Conservation (phyloP, 2,888 invertebrate species). For the Palloptera scutellata region DNA sequence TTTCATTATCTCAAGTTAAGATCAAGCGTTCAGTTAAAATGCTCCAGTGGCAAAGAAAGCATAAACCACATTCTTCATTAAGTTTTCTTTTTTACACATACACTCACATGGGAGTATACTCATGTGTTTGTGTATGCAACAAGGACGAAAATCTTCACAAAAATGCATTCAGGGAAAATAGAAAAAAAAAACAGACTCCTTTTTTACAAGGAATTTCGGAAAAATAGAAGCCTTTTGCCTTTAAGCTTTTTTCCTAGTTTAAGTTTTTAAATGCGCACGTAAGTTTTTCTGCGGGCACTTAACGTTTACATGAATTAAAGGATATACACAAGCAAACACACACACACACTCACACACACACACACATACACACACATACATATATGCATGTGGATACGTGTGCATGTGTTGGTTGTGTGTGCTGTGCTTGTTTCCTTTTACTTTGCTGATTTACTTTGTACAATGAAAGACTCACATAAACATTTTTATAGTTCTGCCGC, state of each 20-base stretch:
- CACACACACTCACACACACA: background rate
- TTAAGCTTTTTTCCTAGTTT: background rate
- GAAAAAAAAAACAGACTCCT: constrained; percentile 6
- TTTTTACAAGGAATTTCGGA: constrained; percentile 6
- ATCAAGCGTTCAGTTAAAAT: no score
- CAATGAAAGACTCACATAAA: background rate
- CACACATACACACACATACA: background rate
- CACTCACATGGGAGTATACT: background rate
- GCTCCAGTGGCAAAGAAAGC: no score
- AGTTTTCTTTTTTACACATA: no score
- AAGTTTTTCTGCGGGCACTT: constrained; percentile 33
- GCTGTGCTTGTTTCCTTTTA: background rate
- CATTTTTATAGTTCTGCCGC: background rate
- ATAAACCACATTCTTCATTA: no score
- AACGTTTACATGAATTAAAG: constrained; percentile 19
- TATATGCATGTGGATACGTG: background rate
- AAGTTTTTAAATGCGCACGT: background rate
- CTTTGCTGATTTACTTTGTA: background rate
- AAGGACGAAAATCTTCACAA: background rate
- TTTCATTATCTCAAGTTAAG: no score
- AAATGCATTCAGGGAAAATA: constrained; percentile 1
- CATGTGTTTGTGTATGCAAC: background rate
- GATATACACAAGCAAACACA: background rate
- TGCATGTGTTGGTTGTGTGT: background rate
- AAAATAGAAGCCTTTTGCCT: background rate